Conservation (phyloP, 2,888 invertebrate genomes). For the Abrostola tripartita region DNA sequence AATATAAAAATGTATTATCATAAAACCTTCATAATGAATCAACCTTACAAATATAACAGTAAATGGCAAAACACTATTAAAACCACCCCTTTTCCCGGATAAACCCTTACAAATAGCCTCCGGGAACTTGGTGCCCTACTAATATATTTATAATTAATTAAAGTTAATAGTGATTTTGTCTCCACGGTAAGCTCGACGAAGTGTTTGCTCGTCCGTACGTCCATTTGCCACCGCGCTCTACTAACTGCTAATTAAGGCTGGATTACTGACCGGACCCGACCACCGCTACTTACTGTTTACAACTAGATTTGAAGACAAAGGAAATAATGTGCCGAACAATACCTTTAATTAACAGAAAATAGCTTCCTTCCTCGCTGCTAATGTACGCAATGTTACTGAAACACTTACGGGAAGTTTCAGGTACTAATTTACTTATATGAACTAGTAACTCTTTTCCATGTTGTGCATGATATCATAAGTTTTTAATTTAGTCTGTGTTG, state of each 20-base stretch:
- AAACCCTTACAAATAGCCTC: not conserved
- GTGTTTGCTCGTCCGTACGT: constrained; percentile 68
- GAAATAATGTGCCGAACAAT: constrained; percentile 79
- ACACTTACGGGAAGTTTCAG: constrained; percentile 32
- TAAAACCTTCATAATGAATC: no score
- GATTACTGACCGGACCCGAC: constrained; percentile 82
- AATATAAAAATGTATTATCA: no score
- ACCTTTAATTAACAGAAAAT: constrained; percentile 74
- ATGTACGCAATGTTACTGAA: constrained; percentile 33
- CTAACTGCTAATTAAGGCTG: constrained; percentile 85
- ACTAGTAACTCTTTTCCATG: no score
- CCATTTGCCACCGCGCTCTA: constrained; percentile 63
- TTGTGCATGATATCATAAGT: no score
- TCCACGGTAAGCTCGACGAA: constrained; percentile 30
- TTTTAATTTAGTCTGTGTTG: no score
- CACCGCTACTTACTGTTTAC: constrained; percentile 83
- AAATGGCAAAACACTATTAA: no score
- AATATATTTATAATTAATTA: constrained; percentile 2
- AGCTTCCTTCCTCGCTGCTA: constrained; percentile 54
- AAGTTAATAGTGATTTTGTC: constrained; percentile 8
- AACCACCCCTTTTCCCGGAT: not conserved
- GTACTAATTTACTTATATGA: not conserved
- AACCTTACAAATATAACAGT: no score
- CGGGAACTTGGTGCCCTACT: not conserved
- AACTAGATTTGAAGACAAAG: constrained; percentile 82